These are phyloP conservation scores for Ianthella basta DNA, from an alignment of 37 sponge, comb jelly and placozoan genomes.

Conservation along the genomic window DNA sequence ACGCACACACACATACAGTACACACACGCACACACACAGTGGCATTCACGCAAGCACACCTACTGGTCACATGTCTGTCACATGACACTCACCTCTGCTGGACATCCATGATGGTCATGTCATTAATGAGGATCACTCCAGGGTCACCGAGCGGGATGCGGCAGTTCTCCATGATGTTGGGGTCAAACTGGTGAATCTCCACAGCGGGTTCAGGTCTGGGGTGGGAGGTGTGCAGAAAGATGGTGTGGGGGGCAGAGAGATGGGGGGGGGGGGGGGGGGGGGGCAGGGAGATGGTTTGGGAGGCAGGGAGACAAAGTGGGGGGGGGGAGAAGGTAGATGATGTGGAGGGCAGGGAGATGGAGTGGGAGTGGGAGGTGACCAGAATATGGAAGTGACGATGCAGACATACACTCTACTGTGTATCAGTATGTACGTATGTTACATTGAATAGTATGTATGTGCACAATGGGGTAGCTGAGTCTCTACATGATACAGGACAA, in stretches of 20 bases:
- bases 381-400: background rate
- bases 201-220: background rate
- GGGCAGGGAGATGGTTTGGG: background rate
- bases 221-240: background rate
- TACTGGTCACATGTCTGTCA: background rate
- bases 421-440: background rate
- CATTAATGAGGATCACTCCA: background rate
- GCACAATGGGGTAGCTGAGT: too few relatives aligned
- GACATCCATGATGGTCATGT: background rate
- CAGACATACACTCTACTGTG: background rate
- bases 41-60: background rate
- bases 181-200: slow-evolving; percentile 24
- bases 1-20: background rate
- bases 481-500: too few relatives aligned
- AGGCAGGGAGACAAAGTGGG: background rate
- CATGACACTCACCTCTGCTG: background rate
- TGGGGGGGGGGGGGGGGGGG: background rate
- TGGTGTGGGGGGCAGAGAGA: background rate
- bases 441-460: background rate
- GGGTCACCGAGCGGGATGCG: slow-evolving; percentile 4
- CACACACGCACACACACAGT: background rate
- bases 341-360: background rate
- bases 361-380: background rate
- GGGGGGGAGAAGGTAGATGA: background rate
- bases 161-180: slow-evolving; percentile 14